Base-by-base conservation (phyloP, 2,113 vertebrate species). In the Crypturellus undulatus region DNA sequence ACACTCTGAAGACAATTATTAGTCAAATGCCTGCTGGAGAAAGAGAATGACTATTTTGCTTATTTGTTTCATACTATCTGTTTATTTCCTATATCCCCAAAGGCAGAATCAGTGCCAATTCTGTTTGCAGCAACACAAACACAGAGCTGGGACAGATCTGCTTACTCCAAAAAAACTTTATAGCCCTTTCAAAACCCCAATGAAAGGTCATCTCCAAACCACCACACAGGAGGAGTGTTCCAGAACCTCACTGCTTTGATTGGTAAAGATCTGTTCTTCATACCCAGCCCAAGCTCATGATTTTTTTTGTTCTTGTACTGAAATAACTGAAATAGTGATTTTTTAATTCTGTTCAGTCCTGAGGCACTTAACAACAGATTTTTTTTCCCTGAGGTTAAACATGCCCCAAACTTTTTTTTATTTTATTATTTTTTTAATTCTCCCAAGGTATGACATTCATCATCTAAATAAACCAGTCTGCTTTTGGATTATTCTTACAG, bases 381-480 rank as follows among this genome's bases (percentile, higher is more conserved):
- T 10, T 43, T 87, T 65, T 80, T 75, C 9, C 38, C 25, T 22
- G 84, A 78, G 65, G 40, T 7, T 80, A 78, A 95, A 73, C 9
- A 49, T 59, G n/a, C 17, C 51, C 4, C 6, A 63, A 18, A 1
- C 4, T 67, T 30, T 42, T 42, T 80, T 45, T 63, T 36, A 28
- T 47, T 42, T 30, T 30, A 20, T 67, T 36, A 25, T 80, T 58
- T 63, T 40, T 36, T 36, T n/a, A 12, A 40, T 17, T 59, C n/a
- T 70, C 15, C 45, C 12, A 3, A 2, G 42, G 36, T 65, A 30
- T 0, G 0, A 32, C 25, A 36, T 15, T 13, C 12, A 43, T 42
- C 36, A n/a, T 30, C 42, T 84, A 63, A 4, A 64, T 49, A 71
- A 42, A 38, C n/a, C 10, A 5, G 30, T 67, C 62, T 82, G 3